Conservation (phyloP, 2,888 invertebrate genomes). For the Dicycla oo region DNA sequence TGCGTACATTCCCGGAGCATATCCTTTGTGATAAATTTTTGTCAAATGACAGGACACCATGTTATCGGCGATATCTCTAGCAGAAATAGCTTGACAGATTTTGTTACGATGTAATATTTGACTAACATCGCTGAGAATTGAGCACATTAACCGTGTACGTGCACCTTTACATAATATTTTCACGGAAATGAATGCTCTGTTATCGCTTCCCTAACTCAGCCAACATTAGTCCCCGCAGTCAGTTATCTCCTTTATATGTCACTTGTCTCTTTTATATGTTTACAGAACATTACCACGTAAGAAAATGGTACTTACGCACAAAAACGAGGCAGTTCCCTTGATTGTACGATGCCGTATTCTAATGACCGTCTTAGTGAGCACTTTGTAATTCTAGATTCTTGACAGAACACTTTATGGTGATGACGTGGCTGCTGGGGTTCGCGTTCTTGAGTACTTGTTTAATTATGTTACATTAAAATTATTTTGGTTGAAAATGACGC, state of each 20-base stretch:
- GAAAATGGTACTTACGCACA: conserved; percentile 70
- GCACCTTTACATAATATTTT: conserved; percentile 26
- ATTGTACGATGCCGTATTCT: conserved; percentile 70
- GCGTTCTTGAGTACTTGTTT: conserved; percentile 4
- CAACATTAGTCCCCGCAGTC: conserved; percentile 52
- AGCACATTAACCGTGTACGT: neutral
- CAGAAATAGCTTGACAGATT: too few species aligned
- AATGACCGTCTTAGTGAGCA: conserved; percentile 60
- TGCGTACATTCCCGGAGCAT: too few species aligned
- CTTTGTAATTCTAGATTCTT: conserved; percentile 48
- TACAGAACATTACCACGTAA: conserved; percentile 74
- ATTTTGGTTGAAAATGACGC: neutral
- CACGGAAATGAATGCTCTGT: conserved; percentile 54
- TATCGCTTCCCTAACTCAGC: conserved; percentile 41
- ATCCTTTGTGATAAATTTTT: too few species aligned
- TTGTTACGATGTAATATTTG: neutral
- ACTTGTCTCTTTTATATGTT: conserved; percentile 71
- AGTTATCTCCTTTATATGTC: conserved; percentile 69
- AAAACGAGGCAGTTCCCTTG: conserved; percentile 71
- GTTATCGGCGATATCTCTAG: neutral
- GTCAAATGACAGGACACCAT: too few species aligned
- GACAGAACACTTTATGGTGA: conserved; percentile 46
- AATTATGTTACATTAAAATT: conserved; percentile 3
- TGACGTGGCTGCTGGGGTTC: conserved; percentile 13
- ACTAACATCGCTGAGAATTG: neutral